A percentile compares a stretch with the other conserved stretches of the same genome.
These are phyloP conservation scores for Hypanus sabinus DNA, from an alignment of 2,113 vertebrate genomes.

Conservation along the genomic window DNA sequence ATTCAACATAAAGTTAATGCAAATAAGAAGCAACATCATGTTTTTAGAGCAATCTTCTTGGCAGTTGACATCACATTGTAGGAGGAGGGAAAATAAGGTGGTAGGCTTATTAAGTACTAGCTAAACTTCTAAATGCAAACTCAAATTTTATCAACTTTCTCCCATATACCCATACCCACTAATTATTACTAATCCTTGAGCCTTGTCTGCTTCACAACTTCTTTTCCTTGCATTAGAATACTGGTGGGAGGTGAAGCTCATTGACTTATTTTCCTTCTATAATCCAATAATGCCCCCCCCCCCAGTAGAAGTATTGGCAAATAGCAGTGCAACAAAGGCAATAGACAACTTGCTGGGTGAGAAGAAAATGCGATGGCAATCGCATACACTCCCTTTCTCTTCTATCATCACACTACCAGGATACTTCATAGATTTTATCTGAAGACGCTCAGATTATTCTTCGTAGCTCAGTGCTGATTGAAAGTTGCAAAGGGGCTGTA, in stretches of 20 bases:
- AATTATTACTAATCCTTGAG: too few species aligned
- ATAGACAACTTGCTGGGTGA: neutral
- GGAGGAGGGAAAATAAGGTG: neutral
- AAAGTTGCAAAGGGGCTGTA: too few species aligned
- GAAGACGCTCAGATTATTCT: too few species aligned
- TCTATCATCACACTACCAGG: neutral
- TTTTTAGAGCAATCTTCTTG: too few species aligned
- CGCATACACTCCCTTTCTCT: neutral
- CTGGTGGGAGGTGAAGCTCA: neutral
- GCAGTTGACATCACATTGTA: too few species aligned
- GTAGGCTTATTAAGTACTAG: neutral
- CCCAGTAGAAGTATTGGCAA: neutral
- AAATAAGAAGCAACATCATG: too few species aligned
- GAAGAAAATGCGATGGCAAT: neutral
- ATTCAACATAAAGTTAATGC: too few species aligned
- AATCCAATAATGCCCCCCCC: too few species aligned
- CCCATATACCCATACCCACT: too few species aligned
- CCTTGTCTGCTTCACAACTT: neutral
- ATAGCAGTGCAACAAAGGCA: neutral
- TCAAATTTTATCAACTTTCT: too few species aligned
- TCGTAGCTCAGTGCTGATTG: too few species aligned
- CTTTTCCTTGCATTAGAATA: neutral
- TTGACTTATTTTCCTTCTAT: neutral
- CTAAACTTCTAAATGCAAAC: too few species aligned
- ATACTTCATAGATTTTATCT: neutral